Base-by-base conservation (phyloP, 2,797 vertebrate genomes). In the Hypotaenidia okinawae region DNA sequence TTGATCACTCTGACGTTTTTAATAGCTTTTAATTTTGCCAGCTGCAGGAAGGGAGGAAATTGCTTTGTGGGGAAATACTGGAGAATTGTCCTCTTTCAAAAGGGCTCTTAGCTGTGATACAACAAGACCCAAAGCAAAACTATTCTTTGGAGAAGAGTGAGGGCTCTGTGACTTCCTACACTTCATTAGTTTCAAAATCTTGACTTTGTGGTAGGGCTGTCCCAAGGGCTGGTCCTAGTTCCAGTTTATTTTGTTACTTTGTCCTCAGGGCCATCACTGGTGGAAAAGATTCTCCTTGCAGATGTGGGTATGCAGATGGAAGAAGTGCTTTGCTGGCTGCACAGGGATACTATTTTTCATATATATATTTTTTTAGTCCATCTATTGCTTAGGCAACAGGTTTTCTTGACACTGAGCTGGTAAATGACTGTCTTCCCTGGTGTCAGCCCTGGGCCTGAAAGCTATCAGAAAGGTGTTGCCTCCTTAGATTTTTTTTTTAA, bases 241-340 rank as follows among this genome's bases (percentile, higher is more conserved):
- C 28, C n/a, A 19, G 30, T 54, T 84, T 59, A 35, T 64, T 64
- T 28, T 77, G 66, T 45, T 78, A 52, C 28, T 52, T 70, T 14
- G 4, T 59, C 47, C 21, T 72, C 8, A 33, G 39, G 45, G 32
- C 30, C 1, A 0, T 45, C 45, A 54, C n/a, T 52, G 37, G 43
- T 78, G 73, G 41, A 68, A 27, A 47, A 35, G 25, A 45, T 59
- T 47, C 64, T 30, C 58, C 30, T 16, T 1, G 4, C 22, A 45
- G 49, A 58, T 23, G 27, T 47, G 7, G 32, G 9, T 10, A 22
- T 63, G 57, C 8, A 64, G 18, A 9, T 39, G 24, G 54, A 14
- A 55, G 32, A 16, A 69, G n/a, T 10, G 24, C 12, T 14, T 52
- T 0, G 0, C 63, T 1, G 3, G 10, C 70, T 33, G 7, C 8